Conservation (phyloP, 2,113 vertebrate species). For the Centropus unirufus region DNA sequence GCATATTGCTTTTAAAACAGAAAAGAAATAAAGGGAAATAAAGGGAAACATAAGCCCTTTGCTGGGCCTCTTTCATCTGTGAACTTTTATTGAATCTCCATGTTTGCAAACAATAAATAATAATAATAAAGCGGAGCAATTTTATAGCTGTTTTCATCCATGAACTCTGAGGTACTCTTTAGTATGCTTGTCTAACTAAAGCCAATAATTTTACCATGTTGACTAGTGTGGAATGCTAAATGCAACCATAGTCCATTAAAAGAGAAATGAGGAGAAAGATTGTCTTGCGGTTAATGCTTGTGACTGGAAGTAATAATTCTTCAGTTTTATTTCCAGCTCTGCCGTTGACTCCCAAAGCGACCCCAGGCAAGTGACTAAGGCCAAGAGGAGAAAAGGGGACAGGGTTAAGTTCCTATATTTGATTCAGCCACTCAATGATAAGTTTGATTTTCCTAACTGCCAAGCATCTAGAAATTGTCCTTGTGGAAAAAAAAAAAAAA, state of each 20-base stretch:
- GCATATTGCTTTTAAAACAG: not conserved
- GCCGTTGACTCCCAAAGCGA: not conserved
- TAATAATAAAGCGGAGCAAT: constrained; percentile 46
- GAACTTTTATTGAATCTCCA: constrained; percentile 21
- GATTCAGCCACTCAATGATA: not conserved
- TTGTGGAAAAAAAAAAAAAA: not conserved
- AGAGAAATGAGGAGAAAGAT: constrained; percentile 49
- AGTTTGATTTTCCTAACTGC: not conserved
- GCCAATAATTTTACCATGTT: constrained; percentile 35
- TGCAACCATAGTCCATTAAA: constrained; percentile 52
- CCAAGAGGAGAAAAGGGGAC: not conserved
- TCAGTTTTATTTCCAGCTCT: constrained; percentile 43
- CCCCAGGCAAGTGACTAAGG: not conserved
- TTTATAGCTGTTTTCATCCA: constrained; percentile 53
- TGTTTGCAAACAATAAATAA: constrained; percentile 66
- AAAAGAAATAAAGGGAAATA: constrained; percentile 24
- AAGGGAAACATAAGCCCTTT: not conserved
- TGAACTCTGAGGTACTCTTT: constrained; percentile 42
- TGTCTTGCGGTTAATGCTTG: constrained; percentile 19
- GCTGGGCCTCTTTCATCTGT: constrained; percentile 15
- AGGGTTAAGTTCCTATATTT: not conserved
- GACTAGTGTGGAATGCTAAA: constrained; percentile 47
- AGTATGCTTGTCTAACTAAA: not conserved
- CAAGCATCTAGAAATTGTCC: not conserved
- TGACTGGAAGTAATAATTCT: constrained; percentile 49